Conservation (phyloP, 30 jellyfish, hydroid and myxozoan species). For the Aurelia aurita complex sp. Pacific region DNA sequence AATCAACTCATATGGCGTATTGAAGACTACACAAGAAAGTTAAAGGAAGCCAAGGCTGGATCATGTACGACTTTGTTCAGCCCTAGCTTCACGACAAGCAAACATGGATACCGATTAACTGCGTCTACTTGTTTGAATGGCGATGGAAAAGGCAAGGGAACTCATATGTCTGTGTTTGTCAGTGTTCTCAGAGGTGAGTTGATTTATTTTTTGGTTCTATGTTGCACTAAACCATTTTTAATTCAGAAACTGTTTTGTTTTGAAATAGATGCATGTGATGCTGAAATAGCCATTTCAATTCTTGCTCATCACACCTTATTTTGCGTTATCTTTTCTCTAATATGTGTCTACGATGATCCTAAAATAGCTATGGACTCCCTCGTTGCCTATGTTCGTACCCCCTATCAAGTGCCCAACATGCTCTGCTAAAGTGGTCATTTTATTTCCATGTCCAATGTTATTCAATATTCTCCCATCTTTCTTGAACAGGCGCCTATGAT, state of each 20-base stretch:
- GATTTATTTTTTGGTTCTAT: no score
- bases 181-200: constrained; percentile 92
- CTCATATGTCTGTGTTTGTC: constrained; percentile 94
- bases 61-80: constrained; percentile 91
- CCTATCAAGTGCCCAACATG: constrained; percentile 80
- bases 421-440: constrained; percentile 92
- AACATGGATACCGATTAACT: constrained; percentile 92
- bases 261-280: no score
- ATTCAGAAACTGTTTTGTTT: no score
- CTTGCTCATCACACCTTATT: no score
- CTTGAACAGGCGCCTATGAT: constrained; percentile 86
- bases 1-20: constrained; percentile 97
- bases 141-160: constrained; percentile 99
- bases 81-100: constrained; percentile 96
- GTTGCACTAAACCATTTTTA: no score
- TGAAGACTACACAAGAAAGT: constrained; percentile 88
- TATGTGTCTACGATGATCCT: constrained; percentile 95
- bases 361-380: constrained; percentile 77
- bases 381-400: constrained; percentile 61
- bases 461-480: constrained; percentile 52
- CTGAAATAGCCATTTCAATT: no score
- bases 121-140: constrained; percentile 98
- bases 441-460: constrained; percentile 89
- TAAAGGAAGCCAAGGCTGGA: constrained; percentile 98
- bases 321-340: no score